Evolutionary conservation across 1,140 invertebrate genomes (phyloP).

Genomic region (Bradynema listronoti): DNA sequence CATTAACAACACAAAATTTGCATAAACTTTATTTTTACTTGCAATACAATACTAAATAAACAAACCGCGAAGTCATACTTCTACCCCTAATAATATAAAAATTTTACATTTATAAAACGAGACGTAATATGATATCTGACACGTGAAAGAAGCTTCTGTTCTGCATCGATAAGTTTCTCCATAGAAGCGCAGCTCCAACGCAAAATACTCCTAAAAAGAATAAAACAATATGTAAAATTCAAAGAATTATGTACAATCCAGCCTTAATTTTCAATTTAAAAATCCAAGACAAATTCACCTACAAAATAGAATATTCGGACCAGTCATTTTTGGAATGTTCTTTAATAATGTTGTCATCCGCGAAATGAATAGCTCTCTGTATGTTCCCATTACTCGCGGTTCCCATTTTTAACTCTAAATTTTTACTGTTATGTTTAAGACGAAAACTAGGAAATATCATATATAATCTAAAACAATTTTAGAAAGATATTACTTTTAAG

Average conservation of each 20-base stretch:
- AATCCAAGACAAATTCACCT: too few species aligned
- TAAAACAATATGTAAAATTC: constrained; percentile 1
- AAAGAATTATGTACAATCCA: too few species aligned
- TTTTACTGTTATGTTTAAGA: background rate
- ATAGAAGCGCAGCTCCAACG: constrained; percentile 20
- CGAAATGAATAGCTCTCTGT: too few species aligned
- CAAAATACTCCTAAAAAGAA: constrained; percentile 14
- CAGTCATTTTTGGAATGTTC: too few species aligned
- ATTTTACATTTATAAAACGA: constrained; percentile 22
- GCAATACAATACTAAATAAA: too few species aligned
- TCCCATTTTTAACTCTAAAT: background rate
- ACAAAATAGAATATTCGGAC: background rate
- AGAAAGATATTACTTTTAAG: background rate
- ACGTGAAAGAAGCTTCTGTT: constrained; percentile 17
- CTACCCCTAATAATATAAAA: too few species aligned
- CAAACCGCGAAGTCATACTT: too few species aligned
- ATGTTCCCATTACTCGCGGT: background rate
- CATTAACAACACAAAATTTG: too few species aligned
- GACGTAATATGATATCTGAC: constrained; percentile 12
- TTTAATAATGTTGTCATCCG: too few species aligned
- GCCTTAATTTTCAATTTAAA: too few species aligned
- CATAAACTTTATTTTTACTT: too few species aligned
- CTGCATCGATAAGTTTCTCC: constrained; percentile 22
- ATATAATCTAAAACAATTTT: background rate
- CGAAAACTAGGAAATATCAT: background rate